A percentile compares a stretch with the other conserved stretches of the same genome.
These are phyloP conservation scores for Xiphophorus birchmanni DNA, from an alignment of 2,797 vertebrate species.

Conservation along the genomic window DNA sequence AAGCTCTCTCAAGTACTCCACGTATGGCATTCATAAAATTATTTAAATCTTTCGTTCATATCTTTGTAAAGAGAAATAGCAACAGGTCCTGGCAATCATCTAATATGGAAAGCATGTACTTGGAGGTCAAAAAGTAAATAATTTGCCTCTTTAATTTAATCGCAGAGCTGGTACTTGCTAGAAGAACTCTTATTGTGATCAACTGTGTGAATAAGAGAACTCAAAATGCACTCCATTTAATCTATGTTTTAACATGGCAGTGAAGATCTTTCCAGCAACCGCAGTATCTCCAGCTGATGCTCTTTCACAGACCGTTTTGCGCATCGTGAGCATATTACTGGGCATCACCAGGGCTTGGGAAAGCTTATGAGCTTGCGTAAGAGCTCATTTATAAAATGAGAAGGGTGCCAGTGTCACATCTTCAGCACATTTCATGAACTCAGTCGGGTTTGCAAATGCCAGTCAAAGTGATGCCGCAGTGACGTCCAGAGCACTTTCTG, in stretches of 20 bases:
- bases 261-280: constrained; percentile 27
- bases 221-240: not conserved
- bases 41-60: not conserved
- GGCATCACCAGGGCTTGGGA: constrained; percentile 11
- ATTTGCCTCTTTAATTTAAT: not conserved
- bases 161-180: not conserved
- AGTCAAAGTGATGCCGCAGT: constrained; percentile 50
- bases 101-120: not conserved
- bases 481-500: constrained; percentile 35
- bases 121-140: not conserved
- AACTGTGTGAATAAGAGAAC: not conserved
- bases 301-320: constrained; percentile 41
- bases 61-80: not conserved
- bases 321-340: constrained; percentile 58
- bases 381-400: constrained; percentile 74
- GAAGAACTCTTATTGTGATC: not conserved
- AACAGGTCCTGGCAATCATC: not conserved
- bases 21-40: not conserved
- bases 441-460: constrained; percentile 51
- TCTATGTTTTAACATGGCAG: constrained; percentile 22
- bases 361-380: constrained; percentile 61
- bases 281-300: constrained; percentile 29
- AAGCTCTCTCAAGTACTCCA: constrained; percentile 23
- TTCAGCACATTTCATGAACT: constrained; percentile 74
- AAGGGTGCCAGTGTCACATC: constrained; percentile 53